These are phyloP conservation scores for Operophtera brumata DNA, from an alignment of 2,888 invertebrate genomes.

Conservation along the genomic window DNA sequence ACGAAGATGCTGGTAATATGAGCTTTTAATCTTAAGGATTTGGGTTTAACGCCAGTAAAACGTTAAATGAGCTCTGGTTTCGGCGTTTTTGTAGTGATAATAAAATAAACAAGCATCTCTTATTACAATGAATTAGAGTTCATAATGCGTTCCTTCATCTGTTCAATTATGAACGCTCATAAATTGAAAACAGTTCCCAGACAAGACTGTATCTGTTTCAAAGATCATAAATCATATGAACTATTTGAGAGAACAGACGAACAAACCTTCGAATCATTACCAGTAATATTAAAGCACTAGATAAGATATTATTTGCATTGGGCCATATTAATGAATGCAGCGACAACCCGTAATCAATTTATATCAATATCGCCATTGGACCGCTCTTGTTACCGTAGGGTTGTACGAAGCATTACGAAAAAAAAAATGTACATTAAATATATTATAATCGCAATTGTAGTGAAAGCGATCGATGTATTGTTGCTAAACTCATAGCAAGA, in stretches of 20 bases:
- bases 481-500: too few relatives aligned
- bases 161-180: background rate
- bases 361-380: conserved; percentile 78
- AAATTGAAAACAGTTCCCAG: conserved; percentile 15
- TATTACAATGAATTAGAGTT: background rate
- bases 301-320: conserved; percentile 67
- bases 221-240: conserved; percentile 30
- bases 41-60: too few relatives aligned
- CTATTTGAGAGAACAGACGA: conserved; percentile 46
- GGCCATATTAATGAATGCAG: conserved; percentile 69
- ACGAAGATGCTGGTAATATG: too few relatives aligned
- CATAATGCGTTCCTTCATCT: background rate
- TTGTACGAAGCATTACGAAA: conserved; percentile 33
- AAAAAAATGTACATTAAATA: too few relatives aligned
- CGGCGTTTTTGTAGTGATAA: background rate
- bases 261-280: conserved; percentile 53
- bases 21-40: too few relatives aligned
- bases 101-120: background rate
- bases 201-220: conserved; percentile 10
- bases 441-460: too few relatives aligned
- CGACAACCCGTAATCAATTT: conserved; percentile 77
- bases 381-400: conserved; percentile 70
- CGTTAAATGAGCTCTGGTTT: background rate
- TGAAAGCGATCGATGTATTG: too few relatives aligned
- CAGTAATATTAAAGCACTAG: conserved; percentile 62